phyloP scores from a whole-genome alignment of 2,797 vertebrate genomes.

The Rousettus madagascariensis region DNA sequence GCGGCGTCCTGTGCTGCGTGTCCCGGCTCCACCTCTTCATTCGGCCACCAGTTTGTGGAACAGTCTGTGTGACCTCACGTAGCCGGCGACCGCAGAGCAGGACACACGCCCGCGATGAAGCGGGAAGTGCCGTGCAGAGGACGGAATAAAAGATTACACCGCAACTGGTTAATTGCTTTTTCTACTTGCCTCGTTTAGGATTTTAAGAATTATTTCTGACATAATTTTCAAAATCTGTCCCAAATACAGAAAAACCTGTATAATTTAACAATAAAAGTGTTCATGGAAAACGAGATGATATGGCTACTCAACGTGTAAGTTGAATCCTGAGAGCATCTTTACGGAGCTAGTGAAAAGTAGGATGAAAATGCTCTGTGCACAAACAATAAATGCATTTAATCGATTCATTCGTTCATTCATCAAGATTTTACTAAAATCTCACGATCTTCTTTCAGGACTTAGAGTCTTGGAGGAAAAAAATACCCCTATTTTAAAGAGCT shows the following conservation, averaged over 20 bases:
- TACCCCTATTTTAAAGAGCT: background rate
- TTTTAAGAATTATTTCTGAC: background rate
- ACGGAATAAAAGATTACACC: background rate
- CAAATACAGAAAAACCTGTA: background rate
- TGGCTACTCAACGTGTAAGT: background rate
- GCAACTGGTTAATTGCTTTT: background rate
- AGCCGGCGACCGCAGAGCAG: too few species aligned
- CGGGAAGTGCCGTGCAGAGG: too few species aligned
- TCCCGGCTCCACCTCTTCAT: background rate
- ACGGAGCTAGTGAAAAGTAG: background rate
- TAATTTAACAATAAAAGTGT: background rate
- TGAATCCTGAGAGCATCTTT: background rate
- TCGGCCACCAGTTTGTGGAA: too few species aligned
- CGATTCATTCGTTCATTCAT: background rate
- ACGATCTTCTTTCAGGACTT: background rate
- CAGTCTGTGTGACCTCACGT: too few species aligned
- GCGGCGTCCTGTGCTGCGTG: fast-evolving
- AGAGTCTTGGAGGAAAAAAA: background rate
- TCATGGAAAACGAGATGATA: background rate
- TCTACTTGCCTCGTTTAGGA: background rate
- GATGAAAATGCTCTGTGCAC: background rate
- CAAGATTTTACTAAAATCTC: background rate
- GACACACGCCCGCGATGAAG: too few species aligned
- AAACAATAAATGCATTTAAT: background rate
- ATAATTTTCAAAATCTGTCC: background rate